Evolutionary conservation across 2,797 vertebrate species (phyloP), one percentile per base, ranked within the genome.

Genomic region (Acanthis flammea): DNA sequence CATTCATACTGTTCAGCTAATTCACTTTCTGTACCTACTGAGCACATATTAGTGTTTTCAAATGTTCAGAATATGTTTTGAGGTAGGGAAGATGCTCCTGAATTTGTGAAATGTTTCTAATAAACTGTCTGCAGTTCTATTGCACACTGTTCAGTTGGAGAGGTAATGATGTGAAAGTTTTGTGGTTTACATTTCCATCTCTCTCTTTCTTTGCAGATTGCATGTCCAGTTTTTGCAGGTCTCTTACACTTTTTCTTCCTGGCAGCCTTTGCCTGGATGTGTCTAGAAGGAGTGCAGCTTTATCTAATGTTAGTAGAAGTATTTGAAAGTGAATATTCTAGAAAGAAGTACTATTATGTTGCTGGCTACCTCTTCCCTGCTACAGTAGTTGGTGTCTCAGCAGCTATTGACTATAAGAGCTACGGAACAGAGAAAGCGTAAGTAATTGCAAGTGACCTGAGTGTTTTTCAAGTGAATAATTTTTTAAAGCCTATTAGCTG

Each of bases 301-400:
- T 99, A 99, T 97, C 98, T 99, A 90, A 99, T 99, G 99, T 98
- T 99, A 35, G 99, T 99, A 91, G 99, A 99, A 97, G 99, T 99
- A 91, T 99, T 99, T 94, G 99, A 99, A 98, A 99, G 99, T 55
- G 99, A 99, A 98, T 99, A 99, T 98, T 99, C 99, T 24, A 98
- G 99, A 92, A 99, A 99, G 97, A 99, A 99, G 97, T 99, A 99
- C 97, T 99, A 99, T 97, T 99, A 99, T 37, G 98, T 99, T 86
- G 99, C 98, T 23, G 99, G 99, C 92, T 99, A 99, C 97, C 98
- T 99, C 95, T 99, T 99, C 94, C 99, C 99, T 13, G 99, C 99
- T 94, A 99, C 99, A 19, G 98, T 99, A 42, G 99, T 99, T 86
- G 99, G 99, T 7, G 99, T 99, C 90, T 99, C 99, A 3, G 99